Percentiles rank a stretch among this genome's conserved stretches.
Conservation (phyloP, 2,797 vertebrate genomes). For the Scleropages formosus region DNA sequence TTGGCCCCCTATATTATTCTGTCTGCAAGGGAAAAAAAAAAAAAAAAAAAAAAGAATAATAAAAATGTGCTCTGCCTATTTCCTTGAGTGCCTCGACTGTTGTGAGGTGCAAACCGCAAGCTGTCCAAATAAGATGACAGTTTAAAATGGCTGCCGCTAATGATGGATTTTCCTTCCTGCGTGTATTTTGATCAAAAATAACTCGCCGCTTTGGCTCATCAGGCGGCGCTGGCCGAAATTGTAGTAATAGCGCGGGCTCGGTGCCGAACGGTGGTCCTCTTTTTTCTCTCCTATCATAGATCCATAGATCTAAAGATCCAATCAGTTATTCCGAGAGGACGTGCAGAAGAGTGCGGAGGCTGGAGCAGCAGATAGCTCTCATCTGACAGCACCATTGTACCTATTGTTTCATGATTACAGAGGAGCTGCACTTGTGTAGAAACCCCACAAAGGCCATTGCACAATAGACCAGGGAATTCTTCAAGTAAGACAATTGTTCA, state of each 20-base stretch:
- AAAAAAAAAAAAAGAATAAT: neutral
- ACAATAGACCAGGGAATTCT: conserved; percentile 1
- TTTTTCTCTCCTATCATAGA: conserved; percentile 20
- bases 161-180: conserved; percentile 60
- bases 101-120: conserved; percentile 54
- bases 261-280: conserved; percentile 41
- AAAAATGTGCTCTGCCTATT: conserved; percentile 21
- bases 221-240: conserved; percentile 52
- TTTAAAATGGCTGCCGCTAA: conserved; percentile 61
- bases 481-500: neutral
- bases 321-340: conserved; percentile 4
- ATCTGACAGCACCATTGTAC: neutral
- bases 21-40: neutral
- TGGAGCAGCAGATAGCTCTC: neutral
- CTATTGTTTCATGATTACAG: conserved; percentile 23
- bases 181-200: conserved; percentile 65
- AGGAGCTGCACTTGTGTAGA: conserved; percentile 16
- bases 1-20: conserved; percentile 5
- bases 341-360: neutral
- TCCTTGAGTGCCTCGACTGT: conserved; percentile 47
- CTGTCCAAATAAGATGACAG: conserved; percentile 68
- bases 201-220: conserved; percentile 43
- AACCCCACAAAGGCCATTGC: conserved; percentile 9
- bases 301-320: conserved; percentile 28
- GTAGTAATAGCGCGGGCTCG: conserved; percentile 55